These are phyloP conservation scores for Rhabdomys dilectus DNA, from an alignment of 2,113 vertebrate species.

Conservation along the genomic window DNA sequence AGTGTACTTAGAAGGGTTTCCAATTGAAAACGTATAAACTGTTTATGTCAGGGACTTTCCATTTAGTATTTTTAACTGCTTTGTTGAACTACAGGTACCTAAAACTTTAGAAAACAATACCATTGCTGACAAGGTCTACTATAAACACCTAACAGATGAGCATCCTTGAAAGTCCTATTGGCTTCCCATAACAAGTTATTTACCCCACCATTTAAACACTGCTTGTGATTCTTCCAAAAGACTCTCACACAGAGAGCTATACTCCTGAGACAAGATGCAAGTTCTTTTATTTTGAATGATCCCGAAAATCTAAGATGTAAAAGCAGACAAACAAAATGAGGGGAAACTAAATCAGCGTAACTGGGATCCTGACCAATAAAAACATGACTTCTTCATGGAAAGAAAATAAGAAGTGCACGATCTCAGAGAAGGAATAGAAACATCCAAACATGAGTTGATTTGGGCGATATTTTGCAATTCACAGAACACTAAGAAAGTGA, in stretches of 20 bases:
- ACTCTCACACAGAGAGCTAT: slow-evolving; percentile 24
- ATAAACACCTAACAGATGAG: not conserved
- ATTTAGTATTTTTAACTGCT: not conserved
- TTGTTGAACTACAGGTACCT: not conserved
- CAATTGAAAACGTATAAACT: not conserved
- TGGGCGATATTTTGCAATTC: slow-evolving; percentile 35
- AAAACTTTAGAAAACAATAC: not conserved
- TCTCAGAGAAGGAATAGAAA: slow-evolving; percentile 35
- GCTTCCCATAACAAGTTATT: not conserved
- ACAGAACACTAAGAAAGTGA: not conserved
- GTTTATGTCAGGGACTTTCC: not conserved
- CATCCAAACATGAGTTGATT: not conserved
- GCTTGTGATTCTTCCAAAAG: slow-evolving; percentile 40
- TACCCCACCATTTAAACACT: slow-evolving; percentile 21
- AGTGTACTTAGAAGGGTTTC: not conserved
- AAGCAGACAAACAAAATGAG: slow-evolving; percentile 72
- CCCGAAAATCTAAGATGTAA: slow-evolving; percentile 49
- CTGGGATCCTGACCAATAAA: slow-evolving; percentile 59
- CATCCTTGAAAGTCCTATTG: not conserved
- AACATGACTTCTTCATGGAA: slow-evolving; percentile 62
- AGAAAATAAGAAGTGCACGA: slow-evolving; percentile 32
- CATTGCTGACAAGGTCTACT: not conserved
- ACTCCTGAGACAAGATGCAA: slow-evolving; percentile 29
- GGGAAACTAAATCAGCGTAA: slow-evolving; percentile 11
- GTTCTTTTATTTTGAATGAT: not conserved